Evolutionary conservation across 2,113 vertebrate genomes (phyloP).

Genomic region (Bubalus kerabau): DNA sequence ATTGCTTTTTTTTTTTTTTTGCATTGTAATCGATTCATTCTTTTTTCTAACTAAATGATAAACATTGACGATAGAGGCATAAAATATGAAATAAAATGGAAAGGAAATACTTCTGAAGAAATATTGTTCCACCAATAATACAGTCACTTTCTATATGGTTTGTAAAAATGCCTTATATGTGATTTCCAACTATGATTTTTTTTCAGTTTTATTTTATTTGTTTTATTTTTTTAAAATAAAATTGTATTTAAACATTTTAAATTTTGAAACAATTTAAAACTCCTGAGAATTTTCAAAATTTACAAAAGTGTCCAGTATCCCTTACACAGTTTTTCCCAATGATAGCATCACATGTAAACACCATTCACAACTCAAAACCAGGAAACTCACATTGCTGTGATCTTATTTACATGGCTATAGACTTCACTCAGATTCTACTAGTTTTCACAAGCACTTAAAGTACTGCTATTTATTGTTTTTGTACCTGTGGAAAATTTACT

Average conservation of each 20-base stretch:
- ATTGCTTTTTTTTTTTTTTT: not conserved
- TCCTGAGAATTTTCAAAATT: not conserved
- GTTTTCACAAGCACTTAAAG: not conserved
- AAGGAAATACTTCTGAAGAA: not conserved
- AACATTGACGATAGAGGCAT: not conserved
- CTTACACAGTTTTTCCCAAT: not conserved
- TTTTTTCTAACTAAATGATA: not conserved
- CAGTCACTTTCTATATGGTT: not conserved
- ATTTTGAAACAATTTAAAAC: not conserved
- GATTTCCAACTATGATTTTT: not conserved
- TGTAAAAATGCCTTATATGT: not conserved
- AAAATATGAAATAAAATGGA: not conserved
- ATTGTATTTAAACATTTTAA: not conserved
- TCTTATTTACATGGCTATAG: not conserved
- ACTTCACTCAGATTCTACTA: not conserved
- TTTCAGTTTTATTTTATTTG: not conserved
- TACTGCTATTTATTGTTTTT: not conserved
- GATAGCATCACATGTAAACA: not conserved
- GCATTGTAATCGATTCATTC: not conserved
- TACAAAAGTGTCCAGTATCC: not conserved
- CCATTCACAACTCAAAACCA: not conserved
- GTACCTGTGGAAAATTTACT: not conserved
- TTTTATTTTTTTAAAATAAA: not conserved
- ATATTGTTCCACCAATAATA: not conserved
- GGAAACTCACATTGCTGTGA: not conserved